Evolutionary conservation across 1,140 invertebrate genomes (phyloP).

Genomic region (Orius insidiosus): DNA sequence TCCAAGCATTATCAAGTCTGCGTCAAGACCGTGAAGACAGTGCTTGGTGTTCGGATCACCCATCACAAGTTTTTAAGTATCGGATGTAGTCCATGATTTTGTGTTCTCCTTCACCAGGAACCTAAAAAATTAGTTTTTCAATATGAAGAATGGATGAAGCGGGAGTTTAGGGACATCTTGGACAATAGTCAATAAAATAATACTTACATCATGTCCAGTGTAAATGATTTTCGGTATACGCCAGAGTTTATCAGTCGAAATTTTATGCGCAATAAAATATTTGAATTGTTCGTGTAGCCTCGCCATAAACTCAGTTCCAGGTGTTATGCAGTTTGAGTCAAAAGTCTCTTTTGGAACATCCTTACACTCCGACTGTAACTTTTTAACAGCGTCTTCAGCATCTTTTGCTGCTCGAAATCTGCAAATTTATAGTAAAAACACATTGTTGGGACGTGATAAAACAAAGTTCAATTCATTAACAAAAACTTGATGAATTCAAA

Average conservation of each 20-base stretch:
- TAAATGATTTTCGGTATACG: conserved; percentile 58
- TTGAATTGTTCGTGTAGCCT: conserved; percentile 68
- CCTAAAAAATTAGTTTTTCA: conserved; percentile 34
- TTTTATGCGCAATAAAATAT: conserved; percentile 75
- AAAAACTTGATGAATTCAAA: too few species aligned
- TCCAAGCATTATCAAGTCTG: conserved; percentile 90
- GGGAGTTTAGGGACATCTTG: too few species aligned
- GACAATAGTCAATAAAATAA: too few species aligned
- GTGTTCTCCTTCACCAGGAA: conserved; percentile 93
- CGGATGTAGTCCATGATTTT: conserved; percentile 98
- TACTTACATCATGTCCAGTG: conserved; percentile 62
- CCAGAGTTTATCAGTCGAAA: conserved; percentile 72
- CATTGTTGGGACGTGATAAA: too few species aligned
- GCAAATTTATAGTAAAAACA: too few species aligned
- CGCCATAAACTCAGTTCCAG: conserved; percentile 82
- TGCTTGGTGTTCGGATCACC: conserved; percentile 78
- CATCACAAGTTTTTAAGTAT: conserved; percentile 59
- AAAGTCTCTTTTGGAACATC: conserved; percentile 57
- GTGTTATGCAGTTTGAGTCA: conserved; percentile 94
- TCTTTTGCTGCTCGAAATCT: conserved; percentile 79
- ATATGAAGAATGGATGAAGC: too few species aligned
- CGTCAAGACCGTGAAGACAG: conserved; percentile 90
- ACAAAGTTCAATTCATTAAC: too few species aligned
- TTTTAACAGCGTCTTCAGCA: conserved; percentile 55
- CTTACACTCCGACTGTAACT: conserved; percentile 60